Percentiles rank a stretch among this genome's conserved stretches.
phyloP scores from a whole-genome alignment of 2,888 invertebrate species.

The Scrobipalpa costella region DNA sequence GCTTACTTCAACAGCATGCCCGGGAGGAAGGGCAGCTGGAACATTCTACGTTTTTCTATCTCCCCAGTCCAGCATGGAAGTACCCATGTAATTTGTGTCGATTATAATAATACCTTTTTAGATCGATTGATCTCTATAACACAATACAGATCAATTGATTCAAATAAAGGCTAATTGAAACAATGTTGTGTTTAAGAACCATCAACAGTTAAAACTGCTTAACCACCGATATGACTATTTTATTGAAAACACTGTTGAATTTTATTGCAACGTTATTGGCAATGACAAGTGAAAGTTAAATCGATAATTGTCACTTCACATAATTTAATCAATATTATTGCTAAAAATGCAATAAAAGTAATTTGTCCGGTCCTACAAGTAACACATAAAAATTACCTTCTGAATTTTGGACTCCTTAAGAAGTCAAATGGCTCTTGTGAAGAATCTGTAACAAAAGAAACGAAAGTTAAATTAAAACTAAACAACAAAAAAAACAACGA shows the following conservation, averaged over 20 bases:
- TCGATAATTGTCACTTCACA: background rate
- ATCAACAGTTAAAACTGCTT: background rate
- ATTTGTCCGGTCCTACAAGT: too few relatives aligned
- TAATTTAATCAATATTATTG: background rate
- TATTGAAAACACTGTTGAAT: background rate
- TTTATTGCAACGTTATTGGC: background rate
- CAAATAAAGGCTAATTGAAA: too few relatives aligned
- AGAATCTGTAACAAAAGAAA: conserved; percentile 65
- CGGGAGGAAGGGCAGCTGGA: too few relatives aligned
- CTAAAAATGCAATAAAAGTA: too few relatives aligned
- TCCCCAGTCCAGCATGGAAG: too few relatives aligned
- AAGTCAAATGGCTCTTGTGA: conserved; percentile 54
- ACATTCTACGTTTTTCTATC: too few relatives aligned
- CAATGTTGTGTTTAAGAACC: background rate
- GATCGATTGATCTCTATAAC: too few relatives aligned
- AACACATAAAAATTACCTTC: conserved; percentile 53
- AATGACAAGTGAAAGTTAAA: background rate
- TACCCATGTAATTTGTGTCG: too few relatives aligned
- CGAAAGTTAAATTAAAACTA: background rate
- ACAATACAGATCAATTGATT: too few relatives aligned
- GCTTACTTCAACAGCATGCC: too few relatives aligned
- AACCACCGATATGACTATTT: background rate
- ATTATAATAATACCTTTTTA: too few relatives aligned
- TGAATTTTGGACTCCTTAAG: conserved; percentile 65
- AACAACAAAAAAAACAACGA: background rate